phyloP scores from a whole-genome alignment of 1,140 invertebrate genomes.

The Brachystomella parvula region DNA sequence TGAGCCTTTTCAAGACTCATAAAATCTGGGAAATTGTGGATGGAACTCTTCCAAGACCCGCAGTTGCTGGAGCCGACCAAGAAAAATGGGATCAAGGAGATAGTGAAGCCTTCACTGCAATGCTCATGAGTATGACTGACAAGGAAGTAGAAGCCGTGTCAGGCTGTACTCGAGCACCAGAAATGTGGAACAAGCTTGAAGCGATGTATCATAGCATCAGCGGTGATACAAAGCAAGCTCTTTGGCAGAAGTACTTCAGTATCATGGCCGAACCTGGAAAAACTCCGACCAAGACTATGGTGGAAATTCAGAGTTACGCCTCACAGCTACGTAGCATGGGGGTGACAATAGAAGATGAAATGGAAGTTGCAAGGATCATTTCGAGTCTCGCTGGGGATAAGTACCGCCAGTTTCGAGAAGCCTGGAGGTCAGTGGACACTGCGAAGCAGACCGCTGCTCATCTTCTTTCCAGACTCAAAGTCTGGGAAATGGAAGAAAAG shows the following conservation, averaged over 20 bases:
- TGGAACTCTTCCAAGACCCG: background rate
- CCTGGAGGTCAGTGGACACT: conserved; percentile 9
- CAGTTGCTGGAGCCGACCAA: background rate
- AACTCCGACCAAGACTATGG: conserved; percentile 6
- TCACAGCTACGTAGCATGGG: background rate
- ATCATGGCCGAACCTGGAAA: background rate
- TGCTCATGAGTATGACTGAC: conserved; percentile 15
- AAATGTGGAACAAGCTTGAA: conserved; percentile 18
- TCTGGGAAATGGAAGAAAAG: conserved; percentile 12
- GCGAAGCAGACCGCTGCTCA: background rate
- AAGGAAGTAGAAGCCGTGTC: conserved; percentile 14
- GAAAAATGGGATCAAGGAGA: conserved; percentile 18
- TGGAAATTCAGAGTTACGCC: conserved; percentile 6
- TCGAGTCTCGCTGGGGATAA: conserved; percentile 13
- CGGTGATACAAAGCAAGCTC: conserved; percentile 10
- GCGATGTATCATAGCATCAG: conserved; percentile 21
- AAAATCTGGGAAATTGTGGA: conserved; percentile 13
- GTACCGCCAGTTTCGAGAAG: conserved; percentile 12
- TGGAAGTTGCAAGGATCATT: background rate
- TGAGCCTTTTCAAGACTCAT: conserved; percentile 10
- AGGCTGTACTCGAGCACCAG: conserved; percentile 3
- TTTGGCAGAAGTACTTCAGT: conserved; percentile 12
- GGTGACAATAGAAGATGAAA: background rate
- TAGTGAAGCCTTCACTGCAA: conserved; percentile 14
- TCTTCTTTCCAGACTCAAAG: conserved; percentile 13